Evolutionary conservation across 2,888 invertebrate species (phyloP), one percentile per base, ranked within the genome.

Genomic region (Heliconius hortense): DNA sequence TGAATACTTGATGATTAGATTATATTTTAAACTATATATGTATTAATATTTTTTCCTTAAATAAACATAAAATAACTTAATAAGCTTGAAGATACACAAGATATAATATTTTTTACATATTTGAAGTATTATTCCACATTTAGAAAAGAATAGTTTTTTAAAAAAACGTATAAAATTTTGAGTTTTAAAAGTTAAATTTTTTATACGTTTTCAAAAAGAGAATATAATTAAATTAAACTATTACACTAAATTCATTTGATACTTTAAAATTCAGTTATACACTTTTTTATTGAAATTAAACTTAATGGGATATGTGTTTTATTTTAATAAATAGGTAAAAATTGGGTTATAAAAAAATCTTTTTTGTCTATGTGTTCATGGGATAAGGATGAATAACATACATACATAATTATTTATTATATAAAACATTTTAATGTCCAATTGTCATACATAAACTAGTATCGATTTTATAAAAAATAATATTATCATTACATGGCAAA

Each of bases 321-420:
- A 35, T n/a, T 63, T n/a, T 39, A 59, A 26, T 43, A 59, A 39
- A 7, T 18, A 24, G 4, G 24, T 39, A 18, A n/a, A 48, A 48
- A 63, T 5, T 31, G 39, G 39, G 48, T 48, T 64, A n/a, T 24
- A 64, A 64, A 39, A 39, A n/a, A 39, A 7, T 2, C 21, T 63
- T 26, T 63, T 39, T 24, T 66, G 24, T 66, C 24, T 43, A n/a
- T 66, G 71, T 56, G 39, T 72, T 72, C 35, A 62, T 35, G 71
- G 71, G 71, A 60, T 60, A 60, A 60, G 71, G 71, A 62, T 26
- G 60, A 26, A 66, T 73, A 73, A 73, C 64, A 66, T 10, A 73
- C 64, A 73, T 10, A 73, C 26, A 18, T 21, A 24, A 31, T 8
- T 53, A 31, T 48, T 68, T 28, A 28, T 4, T 56, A 56, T 56